These are phyloP conservation scores for Enchytraeus crypticus DNA, from an alignment of 2,888 invertebrate species.

Conservation along the genomic window DNA sequence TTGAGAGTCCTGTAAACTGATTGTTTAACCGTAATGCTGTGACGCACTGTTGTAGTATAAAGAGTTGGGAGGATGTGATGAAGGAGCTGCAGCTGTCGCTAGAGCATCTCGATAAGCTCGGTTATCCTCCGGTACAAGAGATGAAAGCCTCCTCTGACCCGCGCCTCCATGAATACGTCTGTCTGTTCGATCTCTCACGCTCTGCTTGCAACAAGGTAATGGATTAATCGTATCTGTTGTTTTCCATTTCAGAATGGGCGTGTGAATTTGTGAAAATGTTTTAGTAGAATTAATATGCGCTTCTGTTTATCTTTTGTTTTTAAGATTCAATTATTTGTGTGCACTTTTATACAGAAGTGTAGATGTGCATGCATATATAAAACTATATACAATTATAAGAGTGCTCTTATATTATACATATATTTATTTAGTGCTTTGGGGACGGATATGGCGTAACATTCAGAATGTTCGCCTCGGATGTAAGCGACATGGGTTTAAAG, in stretches of 20 bases:
- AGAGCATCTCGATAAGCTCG: constrained; percentile 34
- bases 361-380: background rate
- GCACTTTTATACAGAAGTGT: background rate
- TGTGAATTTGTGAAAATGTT: background rate
- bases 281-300: background rate
- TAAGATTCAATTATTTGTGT: background rate
- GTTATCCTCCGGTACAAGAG: constrained; percentile 29
- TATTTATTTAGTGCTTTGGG: too few species aligned
- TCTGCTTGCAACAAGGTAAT: constrained; percentile 28
- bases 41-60: too few species aligned
- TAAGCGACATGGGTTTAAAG: too few species aligned
- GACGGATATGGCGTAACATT: too few species aligned
- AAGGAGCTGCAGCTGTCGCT: constrained; percentile 29
- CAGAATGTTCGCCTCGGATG: too few species aligned
- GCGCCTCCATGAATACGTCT: constrained; percentile 31
- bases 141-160: constrained; percentile 31
- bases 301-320: background rate
- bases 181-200: constrained; percentile 36
- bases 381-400: too few species aligned
- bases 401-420: too few species aligned
- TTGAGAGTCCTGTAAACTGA: too few species aligned
- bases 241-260: too few species aligned
- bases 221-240: constrained; percentile 14
- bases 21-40: too few species aligned
- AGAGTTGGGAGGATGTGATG: constrained; percentile 32